Conservation (phyloP, 1,140 invertebrate genomes). For the Nixonia krombeini region DNA sequence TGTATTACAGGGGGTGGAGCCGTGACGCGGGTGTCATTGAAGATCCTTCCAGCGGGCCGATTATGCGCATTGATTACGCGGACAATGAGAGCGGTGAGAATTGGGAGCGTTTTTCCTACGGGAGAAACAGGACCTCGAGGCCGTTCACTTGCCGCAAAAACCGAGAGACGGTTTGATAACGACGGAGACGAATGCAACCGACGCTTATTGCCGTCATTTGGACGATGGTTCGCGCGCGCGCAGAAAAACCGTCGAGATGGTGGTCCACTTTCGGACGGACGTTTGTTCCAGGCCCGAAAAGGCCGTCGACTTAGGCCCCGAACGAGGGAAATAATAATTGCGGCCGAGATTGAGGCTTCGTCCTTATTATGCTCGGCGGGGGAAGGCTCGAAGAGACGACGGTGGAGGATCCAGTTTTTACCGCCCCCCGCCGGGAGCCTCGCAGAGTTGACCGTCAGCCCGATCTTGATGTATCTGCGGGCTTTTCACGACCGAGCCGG, state of each 20-base stretch:
- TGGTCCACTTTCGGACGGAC: slow-evolving; percentile 60
- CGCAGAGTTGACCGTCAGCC: slow-evolving; percentile 60
- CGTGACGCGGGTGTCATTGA: slow-evolving; percentile 48
- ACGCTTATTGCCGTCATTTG: no score
- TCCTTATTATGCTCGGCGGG: slow-evolving; percentile 61
- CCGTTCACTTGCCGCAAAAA: slow-evolving; percentile 13
- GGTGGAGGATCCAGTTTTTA: slow-evolving; percentile 66
- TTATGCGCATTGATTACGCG: slow-evolving; percentile 61
- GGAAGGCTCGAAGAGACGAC: slow-evolving; percentile 51
- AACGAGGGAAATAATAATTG: slow-evolving; percentile 62
- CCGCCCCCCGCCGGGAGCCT: slow-evolving; percentile 38
- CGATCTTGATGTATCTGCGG: slow-evolving; percentile 66
- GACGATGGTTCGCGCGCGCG: no score
- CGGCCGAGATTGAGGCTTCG: slow-evolving; percentile 64
- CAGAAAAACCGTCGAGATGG: slow-evolving; percentile 49
- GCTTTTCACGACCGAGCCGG: no score
- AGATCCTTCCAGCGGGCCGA: slow-evolving; percentile 27
- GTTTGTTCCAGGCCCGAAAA: slow-evolving; percentile 30
- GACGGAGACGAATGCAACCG: no score
- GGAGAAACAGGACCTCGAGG: not conserved
- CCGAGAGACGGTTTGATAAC: no score
- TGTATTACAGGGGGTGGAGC: slow-evolving; percentile 27
- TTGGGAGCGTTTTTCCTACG: slow-evolving; percentile 10
- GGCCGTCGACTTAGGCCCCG: slow-evolving; percentile 2
- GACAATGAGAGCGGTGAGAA: slow-evolving; percentile 29